These are phyloP conservation scores for Sturnira hondurensis DNA, from an alignment of 2,113 vertebrate genomes.

Conservation along the genomic window DNA sequence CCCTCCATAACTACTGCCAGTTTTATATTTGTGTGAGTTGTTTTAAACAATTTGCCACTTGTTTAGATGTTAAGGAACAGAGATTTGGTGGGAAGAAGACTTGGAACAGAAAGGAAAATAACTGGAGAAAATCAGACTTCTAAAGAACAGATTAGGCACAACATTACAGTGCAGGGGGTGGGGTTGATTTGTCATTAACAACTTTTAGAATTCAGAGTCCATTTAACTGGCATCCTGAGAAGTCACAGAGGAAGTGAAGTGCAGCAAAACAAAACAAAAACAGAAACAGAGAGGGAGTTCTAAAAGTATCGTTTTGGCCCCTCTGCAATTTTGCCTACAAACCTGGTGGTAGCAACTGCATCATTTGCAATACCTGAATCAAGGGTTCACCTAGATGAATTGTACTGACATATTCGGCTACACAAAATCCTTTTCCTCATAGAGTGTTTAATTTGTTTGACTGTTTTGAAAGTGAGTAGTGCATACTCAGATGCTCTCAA, in stretches of 20 bases:
- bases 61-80: neutral
- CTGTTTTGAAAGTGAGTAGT: neutral
- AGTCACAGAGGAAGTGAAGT: neutral
- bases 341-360: neutral
- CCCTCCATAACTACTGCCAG: neutral
- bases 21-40: neutral
- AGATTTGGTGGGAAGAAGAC: neutral
- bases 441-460: neutral
- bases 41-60: constrained; percentile 21
- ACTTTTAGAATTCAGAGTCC: neutral
- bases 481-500: neutral
- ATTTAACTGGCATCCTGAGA: neutral
- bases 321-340: neutral
- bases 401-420: neutral
- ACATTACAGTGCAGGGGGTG: rapidly evolving
- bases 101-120: neutral
- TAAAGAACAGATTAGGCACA: neutral
- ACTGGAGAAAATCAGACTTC: neutral
- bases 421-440: neutral
- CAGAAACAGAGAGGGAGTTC: neutral
- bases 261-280: neutral
- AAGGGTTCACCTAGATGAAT: neutral
- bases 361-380: neutral
- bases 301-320: neutral
- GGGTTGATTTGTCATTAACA: neutral